phyloP scores from a whole-genome alignment of 2,797 vertebrate species.

The Muraenolepis orangiensis region DNA sequence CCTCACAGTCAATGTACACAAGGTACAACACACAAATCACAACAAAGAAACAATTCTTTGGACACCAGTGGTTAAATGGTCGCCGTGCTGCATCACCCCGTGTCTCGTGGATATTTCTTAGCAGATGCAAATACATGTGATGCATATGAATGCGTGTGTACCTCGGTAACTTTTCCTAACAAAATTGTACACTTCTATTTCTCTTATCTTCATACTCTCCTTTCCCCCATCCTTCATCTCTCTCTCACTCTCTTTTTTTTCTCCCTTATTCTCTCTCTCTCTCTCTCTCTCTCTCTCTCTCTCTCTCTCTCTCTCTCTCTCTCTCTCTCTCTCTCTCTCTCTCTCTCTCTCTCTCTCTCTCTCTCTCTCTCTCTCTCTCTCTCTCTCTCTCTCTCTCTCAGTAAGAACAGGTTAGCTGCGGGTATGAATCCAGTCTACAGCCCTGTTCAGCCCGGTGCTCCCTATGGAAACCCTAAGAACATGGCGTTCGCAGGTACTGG shows the following conservation, averaged over 20 bases:
- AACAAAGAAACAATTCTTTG: not conserved
- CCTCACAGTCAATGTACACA: too few relatives aligned
- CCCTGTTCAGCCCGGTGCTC: slow-evolving; percentile 94
- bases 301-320: not conserved
- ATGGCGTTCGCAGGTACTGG: slow-evolving; percentile 95
- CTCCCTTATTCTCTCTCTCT: too few relatives aligned
- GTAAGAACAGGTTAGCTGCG: slow-evolving; percentile 88
- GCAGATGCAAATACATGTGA: not conserved
- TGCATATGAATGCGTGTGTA: not conserved
- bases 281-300: too few relatives aligned
- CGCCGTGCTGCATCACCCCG: not conserved
- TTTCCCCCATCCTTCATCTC: not conserved
- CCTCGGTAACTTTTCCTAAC: not conserved
- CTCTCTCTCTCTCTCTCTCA: slow-evolving; percentile 54
- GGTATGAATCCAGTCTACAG: slow-evolving; percentile 99
- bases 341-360: not conserved
- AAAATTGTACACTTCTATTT: not conserved
- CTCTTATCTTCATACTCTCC: not conserved
- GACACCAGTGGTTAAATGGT: not conserved
- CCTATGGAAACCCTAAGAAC: slow-evolving; percentile 97
- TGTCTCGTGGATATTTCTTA: not conserved
- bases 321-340: not conserved
- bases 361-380: slow-evolving; percentile 21
- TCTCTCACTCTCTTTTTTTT: too few relatives aligned
- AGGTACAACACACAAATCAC: not conserved